Evolutionary conservation across 2,888 invertebrate genomes (phyloP).

Genomic region (Catocala sponsa): DNA sequence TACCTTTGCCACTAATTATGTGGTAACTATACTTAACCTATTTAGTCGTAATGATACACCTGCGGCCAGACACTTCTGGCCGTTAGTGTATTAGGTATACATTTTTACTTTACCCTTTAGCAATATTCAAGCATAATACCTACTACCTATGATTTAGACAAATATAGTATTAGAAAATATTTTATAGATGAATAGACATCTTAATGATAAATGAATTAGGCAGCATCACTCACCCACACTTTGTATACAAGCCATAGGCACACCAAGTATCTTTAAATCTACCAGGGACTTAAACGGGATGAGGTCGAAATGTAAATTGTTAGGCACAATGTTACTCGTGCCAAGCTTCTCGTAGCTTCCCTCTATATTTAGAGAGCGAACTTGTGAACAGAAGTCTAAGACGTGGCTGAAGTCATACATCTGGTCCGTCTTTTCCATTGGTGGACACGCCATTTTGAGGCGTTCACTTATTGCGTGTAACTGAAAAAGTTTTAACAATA

Average conservation of each 20-base stretch:
- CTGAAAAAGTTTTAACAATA: constrained; percentile 83
- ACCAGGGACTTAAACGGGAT: constrained; percentile 94
- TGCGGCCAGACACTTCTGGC: too few species aligned
- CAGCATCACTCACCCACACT: constrained; percentile 80
- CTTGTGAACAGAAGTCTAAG: constrained; percentile 94
- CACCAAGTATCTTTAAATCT: constrained; percentile 90
- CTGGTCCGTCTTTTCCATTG: constrained; percentile 92
- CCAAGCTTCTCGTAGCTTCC: constrained; percentile 91
- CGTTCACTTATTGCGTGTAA: constrained; percentile 96
- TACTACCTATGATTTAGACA: too few species aligned
- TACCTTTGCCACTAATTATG: too few species aligned
- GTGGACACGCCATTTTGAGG: constrained; percentile 95
- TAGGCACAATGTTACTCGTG: constrained; percentile 95
- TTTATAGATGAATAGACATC: too few species aligned
- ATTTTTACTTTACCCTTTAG: too few species aligned
- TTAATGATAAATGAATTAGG: too few species aligned
- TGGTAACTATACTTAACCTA: too few species aligned
- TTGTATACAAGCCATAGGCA: constrained; percentile 91
- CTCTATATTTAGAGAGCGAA: constrained; percentile 90
- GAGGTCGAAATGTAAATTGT: constrained; percentile 93
- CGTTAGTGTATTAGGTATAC: too few species aligned
- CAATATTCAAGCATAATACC: too few species aligned
- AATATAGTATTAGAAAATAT: too few species aligned
- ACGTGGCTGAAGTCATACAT: constrained; percentile 97
- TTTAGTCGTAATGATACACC: too few species aligned